Evolutionary conservation across 2,113 vertebrate species (phyloP).

Genomic region (Ictidomys tridecemlineatus): DNA sequence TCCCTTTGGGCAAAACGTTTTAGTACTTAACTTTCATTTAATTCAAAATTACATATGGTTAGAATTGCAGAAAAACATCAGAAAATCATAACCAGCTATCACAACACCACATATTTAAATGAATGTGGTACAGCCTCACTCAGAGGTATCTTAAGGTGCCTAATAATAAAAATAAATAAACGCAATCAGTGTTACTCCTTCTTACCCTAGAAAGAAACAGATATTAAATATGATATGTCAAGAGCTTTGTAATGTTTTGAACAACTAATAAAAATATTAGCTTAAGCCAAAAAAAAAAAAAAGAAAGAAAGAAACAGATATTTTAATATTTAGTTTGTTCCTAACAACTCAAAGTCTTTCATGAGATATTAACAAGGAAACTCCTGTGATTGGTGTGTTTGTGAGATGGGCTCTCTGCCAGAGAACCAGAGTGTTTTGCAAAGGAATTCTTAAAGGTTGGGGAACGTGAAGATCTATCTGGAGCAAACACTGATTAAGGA

Average conservation of each 20-base stretch:
- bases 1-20: slow-evolving; percentile 88
- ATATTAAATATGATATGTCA: no score
- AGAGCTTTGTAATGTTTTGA: no score
- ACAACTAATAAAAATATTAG: no score
- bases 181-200: not conserved
- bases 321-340: slow-evolving; percentile 67
- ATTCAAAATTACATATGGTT: slow-evolving; percentile 87
- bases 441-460: slow-evolving; percentile 35
- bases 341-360: not conserved
- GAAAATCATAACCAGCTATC: slow-evolving; percentile 86
- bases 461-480: not conserved
- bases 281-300: no score
- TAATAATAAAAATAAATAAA: slow-evolving; percentile 69
- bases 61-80: slow-evolving; percentile 85
- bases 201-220: not conserved
- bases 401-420: slow-evolving; percentile 41
- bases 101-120: slow-evolving; percentile 69
- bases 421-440: not conserved
- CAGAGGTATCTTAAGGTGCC: slow-evolving; percentile 62
- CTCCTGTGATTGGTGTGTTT: slow-evolving; percentile 47
- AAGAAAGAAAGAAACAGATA: not conserved
- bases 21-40: slow-evolving; percentile 90
- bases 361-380: slow-evolving; percentile 43
- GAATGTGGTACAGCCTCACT: not conserved
- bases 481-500: slow-evolving; percentile 68